A percentile compares a stretch with the other conserved stretches of the same genome.
Evolutionary conservation across 2,888 invertebrate genomes (phyloP).

Genomic region (Therioaphis trifolii): DNA sequence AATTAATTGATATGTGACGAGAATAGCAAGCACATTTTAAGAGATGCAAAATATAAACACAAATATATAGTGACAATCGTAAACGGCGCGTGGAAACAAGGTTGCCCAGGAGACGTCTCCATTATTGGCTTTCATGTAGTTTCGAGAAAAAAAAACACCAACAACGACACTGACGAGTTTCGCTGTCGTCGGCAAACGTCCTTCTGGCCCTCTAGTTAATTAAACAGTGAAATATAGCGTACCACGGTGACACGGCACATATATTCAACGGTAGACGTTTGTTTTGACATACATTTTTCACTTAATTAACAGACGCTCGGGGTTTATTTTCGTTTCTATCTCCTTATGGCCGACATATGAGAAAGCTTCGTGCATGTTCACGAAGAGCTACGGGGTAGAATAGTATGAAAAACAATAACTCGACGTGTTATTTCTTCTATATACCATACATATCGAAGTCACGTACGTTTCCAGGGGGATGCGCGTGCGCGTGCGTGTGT

Average conservation of each 20-base stretch:
- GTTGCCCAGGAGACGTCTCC: conserved; percentile 54
- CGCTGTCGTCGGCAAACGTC: conserved; percentile 57
- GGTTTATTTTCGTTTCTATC: conserved; percentile 48
- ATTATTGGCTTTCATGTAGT: conserved; percentile 61
- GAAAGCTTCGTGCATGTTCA: neutral
- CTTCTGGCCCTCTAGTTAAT: conserved; percentile 54
- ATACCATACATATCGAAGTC: neutral
- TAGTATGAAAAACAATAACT: conserved; percentile 36
- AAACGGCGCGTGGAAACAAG: conserved; percentile 59
- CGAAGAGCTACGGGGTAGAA: neutral
- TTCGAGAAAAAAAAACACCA: conserved; percentile 18
- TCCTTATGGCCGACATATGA: neutral
- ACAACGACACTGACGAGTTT: conserved; percentile 59
- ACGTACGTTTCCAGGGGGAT: conserved; percentile 28
- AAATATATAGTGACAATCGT: conserved; percentile 50
- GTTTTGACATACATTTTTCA: conserved; percentile 62
- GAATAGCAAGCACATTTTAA: conserved; percentile 44
- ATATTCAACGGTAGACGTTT: conserved; percentile 53
- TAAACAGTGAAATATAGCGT: conserved; percentile 60
- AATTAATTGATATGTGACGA: conserved; percentile 33
- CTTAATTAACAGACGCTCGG: conserved; percentile 50
- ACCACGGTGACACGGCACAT: conserved; percentile 27
- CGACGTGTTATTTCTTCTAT: neutral
- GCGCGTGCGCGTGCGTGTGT: neutral
- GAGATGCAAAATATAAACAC: conserved; percentile 13